Evolutionary conservation across 2,797 vertebrate genomes (phyloP).

Genomic region (Graptemys geographica): DNA sequence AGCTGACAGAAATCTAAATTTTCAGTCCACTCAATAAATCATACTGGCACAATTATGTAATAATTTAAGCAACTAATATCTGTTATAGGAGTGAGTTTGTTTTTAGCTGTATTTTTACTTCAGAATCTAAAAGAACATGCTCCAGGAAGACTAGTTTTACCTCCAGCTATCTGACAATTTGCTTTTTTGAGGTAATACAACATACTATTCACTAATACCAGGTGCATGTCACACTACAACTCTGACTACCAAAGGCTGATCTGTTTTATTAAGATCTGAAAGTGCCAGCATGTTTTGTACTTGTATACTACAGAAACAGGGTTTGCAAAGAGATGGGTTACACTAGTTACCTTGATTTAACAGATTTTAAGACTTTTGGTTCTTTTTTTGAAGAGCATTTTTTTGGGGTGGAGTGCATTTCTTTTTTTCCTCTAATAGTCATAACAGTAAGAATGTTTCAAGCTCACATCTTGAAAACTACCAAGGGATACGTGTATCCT

Average conservation of each 20-base stretch:
- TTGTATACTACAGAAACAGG: neutral
- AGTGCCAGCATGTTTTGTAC: neutral
- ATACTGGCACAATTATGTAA: neutral
- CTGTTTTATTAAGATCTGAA: neutral
- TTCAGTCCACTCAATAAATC: neutral
- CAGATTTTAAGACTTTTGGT: neutral
- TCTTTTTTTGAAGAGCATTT: neutral
- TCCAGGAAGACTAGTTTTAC: neutral
- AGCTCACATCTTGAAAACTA: conserved; percentile 42
- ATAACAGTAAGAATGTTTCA: neutral
- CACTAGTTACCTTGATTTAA: neutral
- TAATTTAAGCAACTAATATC: neutral
- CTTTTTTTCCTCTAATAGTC: neutral
- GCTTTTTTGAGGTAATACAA: neutral
- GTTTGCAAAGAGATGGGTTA: neutral
- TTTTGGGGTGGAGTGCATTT: neutral
- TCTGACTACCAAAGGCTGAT: neutral
- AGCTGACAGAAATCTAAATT: neutral
- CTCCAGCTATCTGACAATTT: neutral
- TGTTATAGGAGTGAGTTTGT: neutral
- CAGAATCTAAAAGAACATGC: neutral
- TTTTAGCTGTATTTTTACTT: neutral
- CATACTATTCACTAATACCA: neutral
- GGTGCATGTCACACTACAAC: neutral
- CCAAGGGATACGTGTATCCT: conserved; percentile 44